Evolutionary conservation across 2,113 vertebrate genomes (phyloP).

Genomic region (Percina caprodes): DNA sequence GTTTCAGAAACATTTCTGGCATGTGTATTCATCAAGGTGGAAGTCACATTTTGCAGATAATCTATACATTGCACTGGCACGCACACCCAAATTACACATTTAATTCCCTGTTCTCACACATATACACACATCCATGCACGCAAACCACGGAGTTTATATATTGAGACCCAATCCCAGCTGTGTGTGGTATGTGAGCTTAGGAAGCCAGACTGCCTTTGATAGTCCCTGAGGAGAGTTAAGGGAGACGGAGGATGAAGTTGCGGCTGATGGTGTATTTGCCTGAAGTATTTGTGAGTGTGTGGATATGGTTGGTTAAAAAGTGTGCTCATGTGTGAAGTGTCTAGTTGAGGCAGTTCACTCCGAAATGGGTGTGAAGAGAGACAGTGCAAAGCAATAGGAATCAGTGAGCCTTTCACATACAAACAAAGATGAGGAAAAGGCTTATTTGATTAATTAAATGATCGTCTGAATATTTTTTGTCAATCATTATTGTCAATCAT

Average conservation of each 20-base stretch:
- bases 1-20: background rate
- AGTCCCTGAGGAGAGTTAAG: background rate
- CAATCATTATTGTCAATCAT: no score
- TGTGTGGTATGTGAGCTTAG: background rate
- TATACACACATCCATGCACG: background rate
- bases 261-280: slow-evolving; percentile 1
- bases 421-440: background rate
- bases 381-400: background rate
- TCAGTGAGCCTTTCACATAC: background rate
- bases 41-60: background rate
- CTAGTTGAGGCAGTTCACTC: background rate
- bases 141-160: background rate
- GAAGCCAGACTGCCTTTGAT: background rate
- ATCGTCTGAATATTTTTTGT: background rate
- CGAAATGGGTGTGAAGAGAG: background rate
- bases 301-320: slow-evolving; percentile 17
- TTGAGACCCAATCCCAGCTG: background rate
- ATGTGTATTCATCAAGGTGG: background rate
- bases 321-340: slow-evolving; percentile 1
- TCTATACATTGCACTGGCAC: background rate
- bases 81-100: background rate
- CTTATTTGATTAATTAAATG: background rate
- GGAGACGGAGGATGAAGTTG: background rate
- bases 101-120: background rate
- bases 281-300: slow-evolving; percentile 11